A percentile compares a stretch with the other conserved stretches of the same genome.
phyloP scores from a whole-genome alignment of 2,797 vertebrate genomes.

The Vipera latastei region DNA sequence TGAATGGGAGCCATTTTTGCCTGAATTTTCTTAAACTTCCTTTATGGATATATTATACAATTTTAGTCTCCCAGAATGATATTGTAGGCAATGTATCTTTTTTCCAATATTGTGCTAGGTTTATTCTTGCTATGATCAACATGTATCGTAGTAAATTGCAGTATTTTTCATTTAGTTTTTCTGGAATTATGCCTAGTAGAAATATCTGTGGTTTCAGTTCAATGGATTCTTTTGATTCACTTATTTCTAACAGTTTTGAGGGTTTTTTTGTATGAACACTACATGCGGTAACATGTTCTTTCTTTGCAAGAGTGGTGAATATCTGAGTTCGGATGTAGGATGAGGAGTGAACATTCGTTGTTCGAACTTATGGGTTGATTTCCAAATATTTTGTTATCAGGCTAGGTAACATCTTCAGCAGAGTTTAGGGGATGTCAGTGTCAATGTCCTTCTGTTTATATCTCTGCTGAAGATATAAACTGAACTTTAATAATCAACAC shows the following conservation, averaged over 20 bases:
- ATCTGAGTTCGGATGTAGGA: too few relatives aligned
- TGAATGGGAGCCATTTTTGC: neutral
- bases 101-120: neutral
- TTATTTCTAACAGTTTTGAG: neutral
- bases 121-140: neutral
- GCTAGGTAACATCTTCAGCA: too few relatives aligned
- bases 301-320: neutral
- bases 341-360: too few relatives aligned
- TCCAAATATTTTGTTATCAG: too few relatives aligned
- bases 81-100: neutral
- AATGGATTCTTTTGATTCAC: neutral
- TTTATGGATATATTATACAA: neutral
- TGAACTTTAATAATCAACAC: too few relatives aligned
- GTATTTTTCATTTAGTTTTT: neutral
- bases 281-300: neutral
- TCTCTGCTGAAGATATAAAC: too few relatives aligned
- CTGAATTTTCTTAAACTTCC: neutral
- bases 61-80: neutral
- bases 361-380: too few relatives aligned
- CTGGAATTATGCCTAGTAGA: neutral
- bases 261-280: neutral
- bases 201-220: neutral
- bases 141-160: neutral
- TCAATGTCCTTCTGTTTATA: too few relatives aligned
- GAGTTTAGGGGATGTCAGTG: too few relatives aligned